Percentiles rank a stretch among this genome's conserved stretches.
Evolutionary conservation across 2,113 vertebrate genomes (phyloP).

Genomic region (Naja naja): DNA sequence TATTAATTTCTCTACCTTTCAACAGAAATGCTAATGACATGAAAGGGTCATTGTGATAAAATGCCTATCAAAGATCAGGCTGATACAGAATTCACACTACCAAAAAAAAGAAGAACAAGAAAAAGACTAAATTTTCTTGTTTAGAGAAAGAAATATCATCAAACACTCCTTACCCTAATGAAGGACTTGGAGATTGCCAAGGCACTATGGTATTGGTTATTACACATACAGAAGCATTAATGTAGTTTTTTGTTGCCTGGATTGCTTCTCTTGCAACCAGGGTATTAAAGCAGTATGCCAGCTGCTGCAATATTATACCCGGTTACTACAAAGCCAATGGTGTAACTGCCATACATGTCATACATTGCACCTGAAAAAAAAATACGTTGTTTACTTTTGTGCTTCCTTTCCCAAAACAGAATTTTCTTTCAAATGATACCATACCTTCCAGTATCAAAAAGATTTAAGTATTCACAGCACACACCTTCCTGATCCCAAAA

Average conservation of each 20-base stretch:
- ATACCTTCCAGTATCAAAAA: neutral
- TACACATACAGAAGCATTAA: conserved; percentile 38
- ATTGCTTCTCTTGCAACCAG: conserved; percentile 2
- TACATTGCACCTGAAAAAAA: conserved; percentile 47
- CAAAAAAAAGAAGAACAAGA: no score
- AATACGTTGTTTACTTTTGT: neutral
- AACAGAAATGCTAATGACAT: neutral
- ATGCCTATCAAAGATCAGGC: neutral
- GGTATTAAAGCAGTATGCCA: conserved; percentile 49
- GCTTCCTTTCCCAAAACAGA: neutral
- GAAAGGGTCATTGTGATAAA: neutral
- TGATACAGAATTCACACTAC: neutral
- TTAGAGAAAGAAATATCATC: neutral
- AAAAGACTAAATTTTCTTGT: neutral
- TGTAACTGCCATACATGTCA: conserved; percentile 44
- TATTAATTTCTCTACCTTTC: neutral
- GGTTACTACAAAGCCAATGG: conserved; percentile 47
- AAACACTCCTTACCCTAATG: conserved; percentile 14
- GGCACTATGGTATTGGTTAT: conserved; percentile 31
- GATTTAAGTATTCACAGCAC: neutral
- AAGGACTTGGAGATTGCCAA: conserved; percentile 22
- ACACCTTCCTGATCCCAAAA: neutral
- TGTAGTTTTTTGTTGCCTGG: conserved; percentile 34
- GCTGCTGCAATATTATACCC: conserved; percentile 40
- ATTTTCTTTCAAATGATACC: neutral